These are phyloP conservation scores for Bryconaethiops microstoma DNA, from an alignment of 2,797 vertebrate genomes.

Conservation along the genomic window DNA sequence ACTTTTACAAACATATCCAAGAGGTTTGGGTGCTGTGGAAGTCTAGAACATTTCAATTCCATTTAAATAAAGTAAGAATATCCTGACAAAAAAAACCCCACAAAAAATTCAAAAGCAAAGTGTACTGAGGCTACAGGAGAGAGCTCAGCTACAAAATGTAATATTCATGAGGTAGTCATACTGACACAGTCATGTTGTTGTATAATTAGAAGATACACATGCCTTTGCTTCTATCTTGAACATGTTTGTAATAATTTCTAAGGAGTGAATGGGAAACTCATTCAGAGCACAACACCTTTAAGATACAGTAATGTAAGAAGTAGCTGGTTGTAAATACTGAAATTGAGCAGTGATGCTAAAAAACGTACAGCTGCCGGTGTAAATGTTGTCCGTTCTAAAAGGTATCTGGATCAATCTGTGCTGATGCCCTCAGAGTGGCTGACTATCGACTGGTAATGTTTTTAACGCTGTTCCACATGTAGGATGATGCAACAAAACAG, in stretches of 20 bases:
- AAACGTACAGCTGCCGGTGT: neutral
- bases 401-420: neutral
- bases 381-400: neutral
- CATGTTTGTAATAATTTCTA: neutral
- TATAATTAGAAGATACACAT: slow-evolving; percentile 27
- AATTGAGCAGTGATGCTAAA: neutral
- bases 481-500: neutral
- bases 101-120: too few relatives aligned
- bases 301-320: neutral
- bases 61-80: slow-evolving; percentile 27
- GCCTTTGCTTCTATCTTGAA: neutral
- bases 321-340: slow-evolving; percentile 11
- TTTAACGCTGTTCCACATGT: neutral
- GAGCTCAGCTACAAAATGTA: neutral
- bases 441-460: neutral
- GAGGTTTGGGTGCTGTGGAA: slow-evolving; percentile 15
- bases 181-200: slow-evolving; percentile 20
- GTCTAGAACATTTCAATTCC: slow-evolving; percentile 36
- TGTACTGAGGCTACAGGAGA: neutral
- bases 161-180: slow-evolving; percentile 18
- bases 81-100: neutral
- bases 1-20: slow-evolving; percentile 39
- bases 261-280: neutral
- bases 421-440: neutral
- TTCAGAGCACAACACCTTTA: neutral